Base-by-base conservation (phyloP, 2,888 invertebrate species). In the Druceiella hillmani region DNA sequence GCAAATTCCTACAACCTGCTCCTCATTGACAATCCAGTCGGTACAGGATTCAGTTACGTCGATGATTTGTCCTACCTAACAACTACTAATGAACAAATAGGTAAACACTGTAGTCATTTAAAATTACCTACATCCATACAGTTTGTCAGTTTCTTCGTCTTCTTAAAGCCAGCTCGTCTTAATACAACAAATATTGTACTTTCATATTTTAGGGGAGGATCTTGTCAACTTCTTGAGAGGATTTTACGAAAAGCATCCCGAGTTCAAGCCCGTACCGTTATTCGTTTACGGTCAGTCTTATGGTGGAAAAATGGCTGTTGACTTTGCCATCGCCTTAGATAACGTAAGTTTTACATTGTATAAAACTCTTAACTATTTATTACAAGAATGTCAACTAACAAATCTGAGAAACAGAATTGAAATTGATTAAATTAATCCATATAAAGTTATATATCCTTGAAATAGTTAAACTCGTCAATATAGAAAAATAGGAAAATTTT, bases 261-360 rank as follows among this genome's bases (percentile, higher is more conserved):
- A 82, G 52, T 91, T 91, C 54, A 74, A 77, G 57, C 67, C 63
- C 6, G 76, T 83, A 0, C 85, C 89, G 1, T 67, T 89, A 20
- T 92, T 91, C 56, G 87, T 93, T 43, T 86, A 88, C 53, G 85
- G 84, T 14, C 91, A 94, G 60, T 91, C 91, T 0, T 93, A 93
- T 59, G 93, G 93, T 11, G 93, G 92, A 2, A 94, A 93, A 67
- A 92, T 92, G 90, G 84, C 87, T 0, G 79, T 85, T 1, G 88
- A 88, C 52, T 90, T 92, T 58, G 88, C 83, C 5, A 58, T 71
- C 53, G 57, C 64, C 36, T 70, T 81, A 58, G 55, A 66, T 38
- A 66, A 75, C 61, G 80, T 79, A 56, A 50, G 37, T 33, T 31
- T 13, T n/a, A 15, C n/a, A 2, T n/a, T n/a, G 10, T 9, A n/a